These are phyloP conservation scores for Apamea monoglypha DNA, from an alignment of 2,888 invertebrate genomes.

Conservation along the genomic window DNA sequence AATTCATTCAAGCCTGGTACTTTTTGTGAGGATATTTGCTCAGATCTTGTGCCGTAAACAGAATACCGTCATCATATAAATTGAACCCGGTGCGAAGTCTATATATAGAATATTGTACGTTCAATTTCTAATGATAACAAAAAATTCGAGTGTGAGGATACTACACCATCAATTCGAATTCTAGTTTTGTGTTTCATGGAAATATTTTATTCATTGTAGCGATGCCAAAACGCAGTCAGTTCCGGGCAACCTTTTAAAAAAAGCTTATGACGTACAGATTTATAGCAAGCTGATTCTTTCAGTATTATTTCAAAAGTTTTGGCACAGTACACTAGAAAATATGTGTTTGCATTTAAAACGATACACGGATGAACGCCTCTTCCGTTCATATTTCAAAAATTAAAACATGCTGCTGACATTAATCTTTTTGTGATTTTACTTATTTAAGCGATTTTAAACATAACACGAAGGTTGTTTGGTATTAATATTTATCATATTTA, in stretches of 20 bases:
- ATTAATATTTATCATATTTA: conserved; percentile 23
- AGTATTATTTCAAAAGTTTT: conserved; percentile 38
- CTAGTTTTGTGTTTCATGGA: conserved; percentile 25
- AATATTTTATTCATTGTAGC: conserved; percentile 45
- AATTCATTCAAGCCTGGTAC: too few relatives aligned
- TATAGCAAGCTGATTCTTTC: conserved; percentile 50
- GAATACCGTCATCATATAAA: too few relatives aligned
- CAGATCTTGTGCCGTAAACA: too few relatives aligned
- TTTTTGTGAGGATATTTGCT: too few relatives aligned
- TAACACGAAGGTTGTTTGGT: not conserved
- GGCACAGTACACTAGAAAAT: conserved; percentile 46
- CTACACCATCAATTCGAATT: conserved; percentile 17
- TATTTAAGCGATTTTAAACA: not conserved
- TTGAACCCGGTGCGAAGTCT: too few relatives aligned
- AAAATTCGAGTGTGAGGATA: not conserved
- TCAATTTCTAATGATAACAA: not conserved
- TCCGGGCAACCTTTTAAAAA: conserved; percentile 45
- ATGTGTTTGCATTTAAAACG: conserved; percentile 33
- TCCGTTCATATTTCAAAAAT: conserved; percentile 17
- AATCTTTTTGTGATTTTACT: conserved; percentile 10
- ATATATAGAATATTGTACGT: not conserved
- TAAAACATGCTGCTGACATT: conserved; percentile 19
- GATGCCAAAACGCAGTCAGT: conserved; percentile 49
- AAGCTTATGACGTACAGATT: conserved; percentile 44
- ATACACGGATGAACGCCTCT: conserved; percentile 26